Evolutionary conservation across 2,113 vertebrate genomes (phyloP), one percentile per base, ranked within the genome.

Genomic region (Camelus bactrianus): DNA sequence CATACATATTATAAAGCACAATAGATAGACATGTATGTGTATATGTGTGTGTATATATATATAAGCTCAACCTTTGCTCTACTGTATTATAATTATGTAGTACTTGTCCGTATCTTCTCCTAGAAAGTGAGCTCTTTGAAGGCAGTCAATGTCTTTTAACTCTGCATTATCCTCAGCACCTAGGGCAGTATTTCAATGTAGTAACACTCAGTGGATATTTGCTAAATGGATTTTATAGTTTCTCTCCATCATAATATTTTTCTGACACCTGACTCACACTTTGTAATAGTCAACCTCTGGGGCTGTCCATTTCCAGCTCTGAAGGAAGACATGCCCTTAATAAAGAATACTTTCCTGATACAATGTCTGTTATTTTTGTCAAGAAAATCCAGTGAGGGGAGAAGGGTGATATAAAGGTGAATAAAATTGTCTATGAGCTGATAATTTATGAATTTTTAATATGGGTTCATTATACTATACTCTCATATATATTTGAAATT

Each of bases 81-180:
- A 64, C 3, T 87, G 10, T 82, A 42, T 73, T 89, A 58, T n/a
- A 92, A 70, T 58, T 64, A 92, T 22, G 52, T 26, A 54, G 38
- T 86, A 12, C 69, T 94, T 69, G 82, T 52, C 32, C 95, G 6
- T 58, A 93, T 76, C 26, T 16, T 30, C 72, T 38, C 32, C 95
- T 83, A 94, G 42, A 79, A 89, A 93, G 35, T 38, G 5, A 92
- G 60, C 30, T 91, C 81, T 97, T 56, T 67, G 52, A 96, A 95
- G 62, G 30, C 6, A 42, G 60, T 42, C 26, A 20, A 46, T 73
- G 48, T 58, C 62, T 91, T 82, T 94, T 80, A 12, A 75, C 64
- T 80, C 70, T 64, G n/a, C 50, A 80, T 24, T 56, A 80, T 28
- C 64, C 30, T 81, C 38, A 72, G 52, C 24, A 90, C 28, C 7